A percentile compares a stretch with the other conserved stretches of the same genome.
These are phyloP conservation scores for Candoia aspera DNA, from an alignment of 2,113 vertebrate genomes.

Conservation along the genomic window DNA sequence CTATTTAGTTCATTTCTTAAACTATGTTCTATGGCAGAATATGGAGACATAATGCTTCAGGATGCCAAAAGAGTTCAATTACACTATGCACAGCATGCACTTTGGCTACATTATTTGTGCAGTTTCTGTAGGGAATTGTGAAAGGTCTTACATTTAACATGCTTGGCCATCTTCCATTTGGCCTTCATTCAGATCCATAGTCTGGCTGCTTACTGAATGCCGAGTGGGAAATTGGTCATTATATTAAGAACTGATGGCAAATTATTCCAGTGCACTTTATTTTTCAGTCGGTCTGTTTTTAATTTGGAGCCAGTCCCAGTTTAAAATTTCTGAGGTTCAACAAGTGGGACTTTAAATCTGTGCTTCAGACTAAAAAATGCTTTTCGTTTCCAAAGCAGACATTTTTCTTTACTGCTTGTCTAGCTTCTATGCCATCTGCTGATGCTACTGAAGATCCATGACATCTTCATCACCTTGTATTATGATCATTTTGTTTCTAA, in stretches of 20 bases:
- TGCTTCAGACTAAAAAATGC: slow-evolving; percentile 63
- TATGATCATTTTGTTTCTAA: slow-evolving; percentile 34
- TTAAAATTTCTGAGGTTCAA: slow-evolving; percentile 71
- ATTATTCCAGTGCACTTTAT: slow-evolving; percentile 70
- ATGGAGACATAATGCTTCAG: slow-evolving; percentile 62
- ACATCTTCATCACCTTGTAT: slow-evolving; percentile 25
- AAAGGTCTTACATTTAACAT: slow-evolving; percentile 76
- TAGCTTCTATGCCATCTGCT: slow-evolving; percentile 43
- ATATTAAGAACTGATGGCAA: slow-evolving; percentile 72
- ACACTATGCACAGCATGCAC: slow-evolving; percentile 67
- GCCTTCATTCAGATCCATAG: slow-evolving; percentile 71
- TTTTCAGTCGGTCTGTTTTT: slow-evolving; percentile 72
- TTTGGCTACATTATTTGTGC: slow-evolving; percentile 75
- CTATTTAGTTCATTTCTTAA: slow-evolving; percentile 57
- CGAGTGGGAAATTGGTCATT: slow-evolving; percentile 77
- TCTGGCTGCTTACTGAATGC: slow-evolving; percentile 69
- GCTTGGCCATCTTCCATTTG: slow-evolving; percentile 76
- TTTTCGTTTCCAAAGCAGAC: slow-evolving; percentile 59
- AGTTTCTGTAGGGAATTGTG: slow-evolving; percentile 75
- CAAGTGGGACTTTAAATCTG: slow-evolving; percentile 60
- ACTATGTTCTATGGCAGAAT: slow-evolving; percentile 51
- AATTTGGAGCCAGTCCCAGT: slow-evolving; percentile 72
- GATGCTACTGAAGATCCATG: slow-evolving; percentile 41
- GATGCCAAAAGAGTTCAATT: slow-evolving; percentile 66
- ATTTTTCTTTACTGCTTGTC: slow-evolving; percentile 47